Evolutionary conservation across 2,113 vertebrate genomes (phyloP).

Genomic region (Spizaetus ornatus): DNA sequence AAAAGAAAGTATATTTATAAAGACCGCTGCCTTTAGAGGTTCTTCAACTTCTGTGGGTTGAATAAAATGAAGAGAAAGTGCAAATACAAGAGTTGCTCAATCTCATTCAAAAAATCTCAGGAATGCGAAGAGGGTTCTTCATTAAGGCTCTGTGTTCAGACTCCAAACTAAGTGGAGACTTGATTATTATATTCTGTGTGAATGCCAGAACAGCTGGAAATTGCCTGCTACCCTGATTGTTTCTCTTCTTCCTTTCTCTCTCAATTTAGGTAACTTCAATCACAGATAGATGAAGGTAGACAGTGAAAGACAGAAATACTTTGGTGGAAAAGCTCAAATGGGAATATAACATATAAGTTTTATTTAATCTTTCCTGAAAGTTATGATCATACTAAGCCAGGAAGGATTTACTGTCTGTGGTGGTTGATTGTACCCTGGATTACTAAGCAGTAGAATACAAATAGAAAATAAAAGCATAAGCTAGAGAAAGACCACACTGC

Average conservation of each 20-base stretch:
- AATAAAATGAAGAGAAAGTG: not conserved
- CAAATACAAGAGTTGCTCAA: not conserved
- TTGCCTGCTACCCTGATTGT: not conserved
- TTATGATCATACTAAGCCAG: conserved; percentile 41
- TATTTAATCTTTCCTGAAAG: conserved; percentile 55
- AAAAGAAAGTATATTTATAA: conserved; percentile 33
- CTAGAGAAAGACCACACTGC: not conserved
- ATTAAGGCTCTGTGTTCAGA: conserved; percentile 15
- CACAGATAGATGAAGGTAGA: conserved; percentile 3
- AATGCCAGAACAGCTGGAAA: conserved; percentile 31
- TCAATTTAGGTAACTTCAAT: conserved; percentile 30
- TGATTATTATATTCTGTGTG: conserved; percentile 8
- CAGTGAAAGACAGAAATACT: conserved; percentile 18
- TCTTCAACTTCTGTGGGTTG: not conserved
- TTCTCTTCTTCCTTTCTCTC: conserved; percentile 26
- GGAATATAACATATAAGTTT: conserved; percentile 27
- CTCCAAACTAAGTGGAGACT: not conserved
- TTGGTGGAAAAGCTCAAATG: conserved; percentile 33
- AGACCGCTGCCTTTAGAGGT: not conserved
- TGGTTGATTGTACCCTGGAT: conserved; percentile 1
- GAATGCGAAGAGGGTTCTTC: not conserved
- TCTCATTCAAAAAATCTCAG: not conserved
- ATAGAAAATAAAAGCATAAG: conserved; percentile 35
- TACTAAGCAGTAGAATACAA: conserved; percentile 29
- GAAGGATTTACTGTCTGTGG: conserved; percentile 10